Evolutionary conservation across 30 jellyfish, hydroid and myxozoan species (phyloP), one percentile per base, ranked within the genome.

Genomic region (Hydractinia echinata): DNA sequence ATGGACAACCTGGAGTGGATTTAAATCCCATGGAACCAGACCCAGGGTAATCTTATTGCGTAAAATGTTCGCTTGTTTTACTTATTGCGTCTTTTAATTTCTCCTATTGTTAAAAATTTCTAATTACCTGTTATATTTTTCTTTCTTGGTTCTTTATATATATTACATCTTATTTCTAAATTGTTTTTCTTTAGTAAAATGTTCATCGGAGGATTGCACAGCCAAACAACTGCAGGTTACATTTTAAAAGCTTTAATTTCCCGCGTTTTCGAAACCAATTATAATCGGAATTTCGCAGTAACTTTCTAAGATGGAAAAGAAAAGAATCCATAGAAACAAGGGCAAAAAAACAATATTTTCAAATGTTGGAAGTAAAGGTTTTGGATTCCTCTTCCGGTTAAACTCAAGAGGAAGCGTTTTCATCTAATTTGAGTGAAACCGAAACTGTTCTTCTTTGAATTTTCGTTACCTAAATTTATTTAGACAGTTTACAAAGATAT

Each of bases 181-280:
- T 54, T 19, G 19, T 14, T 76, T 62, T 81, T 73, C 66, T 82
- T 49, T 81, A 92, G 98, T 92, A 92, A 92, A 84, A 92, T 92
- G 95, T 92, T 92, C 84, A 79, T 92, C 71, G 98, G 98, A 4
- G 98, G 98, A 11, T 76, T 92, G 76, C 98, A 87, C 72, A 87
- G 95, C 66, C 95, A 83, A 72, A 92, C 98, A 15, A 79, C 87
- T 66, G 61, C 96, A 92, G 98, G 98, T 92, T 83, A 10, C 55
- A 11, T 68, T 62, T 81, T 5, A 13, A 62, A 7, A 6, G 39
- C 2, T 51, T n/a, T 64, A n/a, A 64, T 64, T 6, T 51, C 19
- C 9, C 74, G 51, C 18, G 19, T 58, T 58, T 16, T 58, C 69
- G 15, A 30, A 30, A 30, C 44, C 44, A 30, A 30, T 30, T 30